phyloP scores from a whole-genome alignment of 30 jellyfish, hydroid and myxozoan species.

The Catostylus mosaicus region DNA sequence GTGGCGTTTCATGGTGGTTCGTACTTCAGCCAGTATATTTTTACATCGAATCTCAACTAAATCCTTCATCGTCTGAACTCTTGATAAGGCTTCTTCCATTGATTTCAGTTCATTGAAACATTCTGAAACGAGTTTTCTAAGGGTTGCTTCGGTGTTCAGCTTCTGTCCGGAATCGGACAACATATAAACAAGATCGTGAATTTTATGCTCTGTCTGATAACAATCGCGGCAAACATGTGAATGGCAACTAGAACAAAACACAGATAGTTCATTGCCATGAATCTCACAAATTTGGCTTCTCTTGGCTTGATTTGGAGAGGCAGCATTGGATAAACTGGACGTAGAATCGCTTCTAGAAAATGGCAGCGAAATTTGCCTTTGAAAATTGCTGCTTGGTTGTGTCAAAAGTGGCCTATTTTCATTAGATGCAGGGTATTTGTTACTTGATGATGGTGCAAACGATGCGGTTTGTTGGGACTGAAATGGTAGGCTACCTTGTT shows the following conservation, averaged over 20 bases:
- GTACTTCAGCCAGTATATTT: conserved; percentile 78
- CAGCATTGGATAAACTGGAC: conserved; percentile 24
- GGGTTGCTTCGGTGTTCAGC: conserved; percentile 43
- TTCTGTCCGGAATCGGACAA: conserved; percentile 65
- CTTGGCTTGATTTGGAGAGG: conserved; percentile 25
- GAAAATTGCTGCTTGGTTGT: conserved; percentile 45
- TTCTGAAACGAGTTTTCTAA: conserved; percentile 79
- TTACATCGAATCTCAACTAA: conserved; percentile 85
- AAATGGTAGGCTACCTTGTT: conserved; percentile 20
- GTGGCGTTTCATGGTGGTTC: conserved; percentile 92
- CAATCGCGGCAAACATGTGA: conserved; percentile 92
- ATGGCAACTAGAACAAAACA: conserved; percentile 80
- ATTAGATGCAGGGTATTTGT: conserved; percentile 4
- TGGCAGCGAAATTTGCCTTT: conserved; percentile 56
- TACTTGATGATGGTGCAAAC: conserved; percentile 21
- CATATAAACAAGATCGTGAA: conserved; percentile 71
- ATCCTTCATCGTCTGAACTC: conserved; percentile 77
- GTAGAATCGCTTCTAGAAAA: conserved; percentile 55
- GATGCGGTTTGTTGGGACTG: conserved; percentile 42
- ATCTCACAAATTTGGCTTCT: conserved; percentile 71
- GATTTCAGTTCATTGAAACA: conserved; percentile 71
- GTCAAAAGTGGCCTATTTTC: conserved; percentile 45
- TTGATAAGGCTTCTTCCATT: conserved; percentile 84
- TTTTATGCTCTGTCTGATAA: conserved; percentile 77
- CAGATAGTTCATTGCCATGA: conserved; percentile 81